These are phyloP conservation scores for Chymomyza procnemis DNA, from an alignment of 2,888 invertebrate genomes.

Conservation along the genomic window DNA sequence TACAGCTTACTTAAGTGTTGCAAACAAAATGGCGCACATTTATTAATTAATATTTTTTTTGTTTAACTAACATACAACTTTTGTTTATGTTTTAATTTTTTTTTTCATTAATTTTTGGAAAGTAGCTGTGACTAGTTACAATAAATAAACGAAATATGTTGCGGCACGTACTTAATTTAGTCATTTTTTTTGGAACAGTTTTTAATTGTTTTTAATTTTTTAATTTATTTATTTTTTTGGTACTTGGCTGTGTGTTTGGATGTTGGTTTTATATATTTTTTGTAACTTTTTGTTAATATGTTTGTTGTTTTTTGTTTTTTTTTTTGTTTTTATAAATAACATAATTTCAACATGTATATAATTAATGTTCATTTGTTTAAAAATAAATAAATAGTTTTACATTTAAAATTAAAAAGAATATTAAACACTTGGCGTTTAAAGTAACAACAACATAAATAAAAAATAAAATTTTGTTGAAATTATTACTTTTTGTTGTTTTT, in stretches of 20 bases:
- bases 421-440: conserved; percentile 48
- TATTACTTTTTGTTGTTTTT: conserved; percentile 30
- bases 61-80: conserved; percentile 8
- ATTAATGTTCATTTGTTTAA: conserved; percentile 55
- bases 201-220: conserved; percentile 3
- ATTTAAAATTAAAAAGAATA: conserved; percentile 48
- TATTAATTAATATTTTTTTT: conserved; percentile 22
- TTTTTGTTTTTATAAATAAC: conserved; percentile 56
- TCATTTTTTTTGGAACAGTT: conserved; percentile 23
- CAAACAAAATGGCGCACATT: conserved; percentile 23
- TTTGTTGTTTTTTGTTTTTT: conserved; percentile 22
- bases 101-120: conserved; percentile 57
- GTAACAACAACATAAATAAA: conserved; percentile 60
- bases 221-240: conserved; percentile 10
- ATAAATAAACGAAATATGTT: conserved; percentile 65
- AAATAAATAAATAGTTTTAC: conserved; percentile 71
- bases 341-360: conserved; percentile 65
- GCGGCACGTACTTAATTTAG: conserved; percentile 26
- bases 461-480: conserved; percentile 49
- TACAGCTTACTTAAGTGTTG: conserved; percentile 10
- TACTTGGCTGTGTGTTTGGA: conserved; percentile 12
- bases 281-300: conserved; percentile 26
- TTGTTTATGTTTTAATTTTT: conserved; percentile 23
- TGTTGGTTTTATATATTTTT: conserved; percentile 5
- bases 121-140: conserved; percentile 73